Conservation (phyloP, 2,113 vertebrate species). For the Scophthalmus maximus region DNA sequence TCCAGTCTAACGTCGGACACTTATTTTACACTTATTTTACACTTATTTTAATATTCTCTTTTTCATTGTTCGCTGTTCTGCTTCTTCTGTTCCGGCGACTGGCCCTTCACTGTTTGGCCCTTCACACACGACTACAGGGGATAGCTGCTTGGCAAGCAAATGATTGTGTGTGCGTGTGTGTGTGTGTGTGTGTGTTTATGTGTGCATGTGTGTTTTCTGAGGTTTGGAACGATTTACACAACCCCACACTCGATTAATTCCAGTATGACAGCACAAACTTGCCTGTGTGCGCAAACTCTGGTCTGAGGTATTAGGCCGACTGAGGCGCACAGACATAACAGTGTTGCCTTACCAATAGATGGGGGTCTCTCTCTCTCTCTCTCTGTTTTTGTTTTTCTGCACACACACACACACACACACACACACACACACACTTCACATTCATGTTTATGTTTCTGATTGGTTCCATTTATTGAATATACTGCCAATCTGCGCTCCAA, state of each 20-base stretch:
- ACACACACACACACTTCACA: constrained; percentile 41
- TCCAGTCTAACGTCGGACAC: no score
- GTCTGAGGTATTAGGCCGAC: constrained; percentile 67
- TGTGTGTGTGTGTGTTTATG: constrained; percentile 13
- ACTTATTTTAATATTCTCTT: constrained; percentile 23
- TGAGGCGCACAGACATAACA: constrained; percentile 54
- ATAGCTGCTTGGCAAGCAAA: constrained; percentile 43
- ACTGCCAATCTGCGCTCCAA: constrained; percentile 58
- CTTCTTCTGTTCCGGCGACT: constrained; percentile 30
- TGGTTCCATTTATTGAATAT: constrained; percentile 68
- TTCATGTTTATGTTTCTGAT: constrained; percentile 65
- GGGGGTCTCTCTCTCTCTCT: constrained; percentile 20
- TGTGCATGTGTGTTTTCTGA: constrained; percentile 72
- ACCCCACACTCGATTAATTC: constrained; percentile 80
- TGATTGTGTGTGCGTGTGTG: constrained; percentile 25
- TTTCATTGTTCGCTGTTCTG: constrained; percentile 36
- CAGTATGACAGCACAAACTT: constrained; percentile 82
- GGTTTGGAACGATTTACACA: constrained; percentile 81
- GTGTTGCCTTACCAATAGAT: constrained; percentile 73
- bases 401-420: constrained; percentile 3
- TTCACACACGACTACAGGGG: constrained; percentile 34
- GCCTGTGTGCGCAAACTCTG: constrained; percentile 74
- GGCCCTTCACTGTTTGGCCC: constrained; percentile 33
- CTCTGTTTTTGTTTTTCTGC: not conserved
- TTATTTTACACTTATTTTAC: no score